Conservation (phyloP, 2,888 invertebrate species). For the Xestoiulus laeticollis region DNA sequence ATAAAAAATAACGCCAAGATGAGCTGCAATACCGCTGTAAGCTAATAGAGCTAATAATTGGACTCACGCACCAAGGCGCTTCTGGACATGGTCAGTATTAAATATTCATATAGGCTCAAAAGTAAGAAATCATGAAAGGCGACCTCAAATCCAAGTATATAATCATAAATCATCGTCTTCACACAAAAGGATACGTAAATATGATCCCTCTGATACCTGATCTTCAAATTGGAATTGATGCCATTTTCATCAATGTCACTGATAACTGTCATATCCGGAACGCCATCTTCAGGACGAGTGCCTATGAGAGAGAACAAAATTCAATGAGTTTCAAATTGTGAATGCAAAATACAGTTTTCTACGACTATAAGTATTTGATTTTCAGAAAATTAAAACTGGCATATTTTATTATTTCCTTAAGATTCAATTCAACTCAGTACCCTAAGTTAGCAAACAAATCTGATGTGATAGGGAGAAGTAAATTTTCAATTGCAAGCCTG, state of each 20-base stretch:
- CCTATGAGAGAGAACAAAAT: slow-evolving; percentile 56
- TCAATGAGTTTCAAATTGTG: background rate
- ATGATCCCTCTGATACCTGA: slow-evolving; percentile 81
- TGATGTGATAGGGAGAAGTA: no score
- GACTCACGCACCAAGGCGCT: background rate
- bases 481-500: no score
- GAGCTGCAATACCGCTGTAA: background rate
- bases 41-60: background rate
- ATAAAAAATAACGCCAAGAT: background rate
- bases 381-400: no score
- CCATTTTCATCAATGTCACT: slow-evolving; percentile 88
- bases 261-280: slow-evolving; percentile 91
- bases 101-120: no score
- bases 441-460: no score
- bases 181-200: slow-evolving; percentile 88
- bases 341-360: background rate
- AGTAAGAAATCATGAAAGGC: background rate
- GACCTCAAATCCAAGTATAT: background rate
- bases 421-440: no score
- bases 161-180: background rate
- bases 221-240: slow-evolving; percentile 86
- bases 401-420: no score
- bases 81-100: background rate
- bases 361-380: background rate
- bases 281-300: slow-evolving; percentile 72